Evolutionary conservation across 2,888 invertebrate species (phyloP).

Genomic region (Scrobipalpa costella): DNA sequence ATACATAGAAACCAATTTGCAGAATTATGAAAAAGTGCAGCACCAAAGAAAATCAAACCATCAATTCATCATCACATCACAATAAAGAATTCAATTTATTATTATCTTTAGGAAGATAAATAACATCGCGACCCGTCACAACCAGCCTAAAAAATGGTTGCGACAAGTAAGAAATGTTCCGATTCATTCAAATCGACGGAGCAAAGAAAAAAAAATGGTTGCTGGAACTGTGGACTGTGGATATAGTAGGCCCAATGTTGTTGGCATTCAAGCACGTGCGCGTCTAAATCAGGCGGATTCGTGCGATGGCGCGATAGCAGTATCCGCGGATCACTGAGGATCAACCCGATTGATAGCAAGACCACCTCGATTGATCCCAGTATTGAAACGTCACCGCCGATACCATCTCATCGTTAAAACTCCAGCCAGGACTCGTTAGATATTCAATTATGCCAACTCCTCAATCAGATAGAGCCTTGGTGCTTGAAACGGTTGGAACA

Average conservation of each 20-base stretch:
- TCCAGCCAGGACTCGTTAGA: slow-evolving; percentile 45
- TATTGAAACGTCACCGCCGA: slow-evolving; percentile 78
- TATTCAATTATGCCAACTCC: slow-evolving; percentile 73
- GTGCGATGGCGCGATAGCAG: slow-evolving; percentile 49
- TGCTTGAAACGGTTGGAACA: slow-evolving; percentile 47
- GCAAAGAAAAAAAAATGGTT: slow-evolving; percentile 6
- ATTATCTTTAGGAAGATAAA: slow-evolving; percentile 11
- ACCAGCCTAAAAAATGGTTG: background rate
- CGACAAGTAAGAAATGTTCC: background rate
- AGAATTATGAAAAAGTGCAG: background rate
- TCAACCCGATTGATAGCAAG: slow-evolving; percentile 47
- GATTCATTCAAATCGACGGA: slow-evolving; percentile 9
- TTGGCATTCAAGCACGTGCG: slow-evolving; percentile 21
- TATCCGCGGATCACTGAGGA: slow-evolving; percentile 34
- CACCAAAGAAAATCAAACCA: background rate
- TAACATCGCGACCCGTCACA: slow-evolving; percentile 12
- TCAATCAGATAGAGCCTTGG: slow-evolving; percentile 60
- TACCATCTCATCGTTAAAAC: slow-evolving; percentile 74
- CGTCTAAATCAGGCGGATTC: slow-evolving; percentile 38
- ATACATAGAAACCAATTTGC: background rate
- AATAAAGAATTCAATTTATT: background rate
- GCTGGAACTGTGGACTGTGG: background rate
- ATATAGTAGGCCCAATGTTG: background rate
- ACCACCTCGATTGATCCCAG: slow-evolving; percentile 58
- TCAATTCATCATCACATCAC: slow-evolving; percentile 12